Base-by-base conservation (phyloP, 2,797 vertebrate species). In the Mus spretus region DNA sequence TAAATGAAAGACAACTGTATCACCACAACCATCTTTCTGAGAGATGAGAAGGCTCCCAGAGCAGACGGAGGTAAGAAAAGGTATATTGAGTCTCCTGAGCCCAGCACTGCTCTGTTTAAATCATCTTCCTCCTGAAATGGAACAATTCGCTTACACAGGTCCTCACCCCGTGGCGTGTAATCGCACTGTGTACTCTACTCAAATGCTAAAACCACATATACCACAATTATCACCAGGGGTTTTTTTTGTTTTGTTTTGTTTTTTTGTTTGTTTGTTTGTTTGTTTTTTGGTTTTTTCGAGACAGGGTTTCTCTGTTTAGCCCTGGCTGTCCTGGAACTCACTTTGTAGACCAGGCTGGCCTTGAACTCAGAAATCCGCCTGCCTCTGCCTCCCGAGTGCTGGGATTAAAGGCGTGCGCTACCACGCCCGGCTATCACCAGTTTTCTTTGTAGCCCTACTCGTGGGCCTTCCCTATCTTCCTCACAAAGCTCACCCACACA, bases 1-100 rank as follows among this genome's bases (percentile, higher is more conserved):
- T 74, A 87, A 63, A 74, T 37, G 50, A 79, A 89, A 81, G 91
- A 70, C 80, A 83, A 86, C 50, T 81, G 31, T 12, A 55, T 55
- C 63, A n/a, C 84, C 31, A 91, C 13, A 91, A 34, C 24, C 20
- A 59, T 61, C 84, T 37, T 93, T 80, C 57, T 78, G 57, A 93
- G 79, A 91, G 55, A 9, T 9, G 34, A 59, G 2, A n/a, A 91
- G 0, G 17, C 7, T 80, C 15, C 14, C 0, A 59, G 57, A 40
- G 24, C 3, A 67, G 82, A 34, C 10, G 24, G 13, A 82, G 53
- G 10, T 50, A 81, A 86, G 80, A 87, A 34, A 87, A 81, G 37
- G 10, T 57, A 57, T 4, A 22, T 13, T 67, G 22, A 72, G 50
- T 55, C 55, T 83, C 81, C 31, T 5, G 77, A 22, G 81, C 55